phyloP scores from a whole-genome alignment of 2,888 invertebrate species.

The Tipula vernalis region DNA sequence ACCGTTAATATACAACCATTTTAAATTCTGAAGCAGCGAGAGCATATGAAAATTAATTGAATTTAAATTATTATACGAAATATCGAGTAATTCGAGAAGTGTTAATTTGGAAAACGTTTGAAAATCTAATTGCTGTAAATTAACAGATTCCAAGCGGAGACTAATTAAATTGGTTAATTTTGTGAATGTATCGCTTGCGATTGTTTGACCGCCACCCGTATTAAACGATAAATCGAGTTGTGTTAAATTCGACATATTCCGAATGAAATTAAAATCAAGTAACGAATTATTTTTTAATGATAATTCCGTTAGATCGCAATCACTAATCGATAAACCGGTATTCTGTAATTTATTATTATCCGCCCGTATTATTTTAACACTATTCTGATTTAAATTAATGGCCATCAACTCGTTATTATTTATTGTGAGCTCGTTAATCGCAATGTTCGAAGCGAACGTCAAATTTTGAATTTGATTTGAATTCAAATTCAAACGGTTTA shows the following conservation, averaged over 20 bases:
- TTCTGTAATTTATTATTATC: neutral
- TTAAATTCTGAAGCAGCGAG: neutral
- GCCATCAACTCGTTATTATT: too few species aligned
- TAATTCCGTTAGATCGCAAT: neutral
- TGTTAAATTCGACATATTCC: neutral
- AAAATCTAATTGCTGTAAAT: neutral
- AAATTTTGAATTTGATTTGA: neutral
- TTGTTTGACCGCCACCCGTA: neutral
- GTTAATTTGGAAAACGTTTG: neutral
- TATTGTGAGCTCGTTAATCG: neutral
- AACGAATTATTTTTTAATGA: neutral
- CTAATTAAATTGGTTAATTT: neutral
- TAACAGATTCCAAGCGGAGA: neutral
- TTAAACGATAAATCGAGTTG: neutral
- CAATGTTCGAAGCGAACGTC: neutral
- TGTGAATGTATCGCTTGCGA: neutral
- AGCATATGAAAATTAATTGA: neutral
- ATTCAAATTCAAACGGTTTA: neutral
- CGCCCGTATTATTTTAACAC: neutral
- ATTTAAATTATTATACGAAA: neutral
- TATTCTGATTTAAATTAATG: neutral
- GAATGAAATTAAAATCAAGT: neutral
- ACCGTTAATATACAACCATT: neutral
- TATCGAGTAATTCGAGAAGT: neutral
- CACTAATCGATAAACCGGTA: neutral